Evolutionary conservation across 2,113 vertebrate species (phyloP).

Genomic region (Nyctibius bracteatus): DNA sequence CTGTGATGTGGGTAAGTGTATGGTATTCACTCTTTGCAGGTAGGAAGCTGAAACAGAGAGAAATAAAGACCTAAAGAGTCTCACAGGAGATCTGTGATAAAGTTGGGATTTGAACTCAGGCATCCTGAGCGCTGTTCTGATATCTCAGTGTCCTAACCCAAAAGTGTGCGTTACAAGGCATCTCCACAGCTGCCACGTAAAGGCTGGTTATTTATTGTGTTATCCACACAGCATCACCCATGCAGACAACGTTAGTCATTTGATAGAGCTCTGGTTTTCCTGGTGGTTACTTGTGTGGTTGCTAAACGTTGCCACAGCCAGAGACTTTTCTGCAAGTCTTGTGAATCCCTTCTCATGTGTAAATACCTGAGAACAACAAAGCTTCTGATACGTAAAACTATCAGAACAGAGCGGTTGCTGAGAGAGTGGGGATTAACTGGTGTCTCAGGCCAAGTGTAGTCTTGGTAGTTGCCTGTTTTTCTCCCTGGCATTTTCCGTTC

Average conservation of each 20-base stretch:
- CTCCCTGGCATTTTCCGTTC: neutral
- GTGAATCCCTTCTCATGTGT: slow-evolving; percentile 10
- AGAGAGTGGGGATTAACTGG: neutral
- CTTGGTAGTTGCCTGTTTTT: neutral
- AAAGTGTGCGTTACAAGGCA: neutral
- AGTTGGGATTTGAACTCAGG: neutral
- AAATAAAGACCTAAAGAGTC: neutral
- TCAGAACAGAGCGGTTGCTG: neutral
- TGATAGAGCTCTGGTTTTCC: neutral
- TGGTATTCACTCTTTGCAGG: neutral
- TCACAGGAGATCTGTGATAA: neutral
- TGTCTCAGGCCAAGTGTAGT: neutral
- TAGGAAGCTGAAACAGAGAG: neutral
- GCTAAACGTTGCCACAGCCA: neutral
- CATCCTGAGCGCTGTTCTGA: neutral
- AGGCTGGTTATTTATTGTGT: neutral
- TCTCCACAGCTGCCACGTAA: neutral
- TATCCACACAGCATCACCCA: neutral
- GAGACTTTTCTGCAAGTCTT: neutral
- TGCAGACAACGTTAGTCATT: neutral
- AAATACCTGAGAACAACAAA: slow-evolving; percentile 25
- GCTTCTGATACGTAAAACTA: neutral
- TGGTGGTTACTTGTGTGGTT: neutral
- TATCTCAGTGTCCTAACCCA: neutral
- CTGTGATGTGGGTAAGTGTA: neutral